These are phyloP conservation scores for Anodontia alba DNA, from an alignment of 2,888 invertebrate genomes.

Conservation along the genomic window DNA sequence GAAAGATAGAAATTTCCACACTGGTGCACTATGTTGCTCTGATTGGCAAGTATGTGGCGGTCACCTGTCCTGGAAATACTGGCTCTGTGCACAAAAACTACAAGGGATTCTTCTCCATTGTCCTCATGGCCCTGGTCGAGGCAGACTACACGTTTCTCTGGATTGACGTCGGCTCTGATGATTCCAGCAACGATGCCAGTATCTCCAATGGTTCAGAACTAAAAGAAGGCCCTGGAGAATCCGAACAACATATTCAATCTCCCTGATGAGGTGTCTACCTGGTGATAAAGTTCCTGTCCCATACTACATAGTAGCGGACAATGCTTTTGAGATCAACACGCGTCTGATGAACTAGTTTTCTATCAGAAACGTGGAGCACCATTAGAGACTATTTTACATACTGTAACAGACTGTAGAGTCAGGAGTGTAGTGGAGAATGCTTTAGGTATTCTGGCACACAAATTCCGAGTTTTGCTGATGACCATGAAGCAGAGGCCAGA, in stretches of 20 bases:
- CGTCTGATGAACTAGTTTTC: conserved; percentile 35
- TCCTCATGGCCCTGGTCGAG: neutral
- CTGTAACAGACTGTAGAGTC: conserved; percentile 37
- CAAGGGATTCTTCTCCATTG: no score
- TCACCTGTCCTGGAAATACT: conserved; percentile 39
- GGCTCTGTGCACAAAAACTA: conserved; percentile 23
- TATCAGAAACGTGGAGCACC: conserved; percentile 27
- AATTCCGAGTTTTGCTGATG: conserved; percentile 20
- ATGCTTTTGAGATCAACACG: conserved; percentile 49
- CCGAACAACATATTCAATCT: neutral
- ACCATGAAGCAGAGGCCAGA: no score
- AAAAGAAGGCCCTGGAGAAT: conserved; percentile 1
- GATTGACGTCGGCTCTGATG: conserved; percentile 25
- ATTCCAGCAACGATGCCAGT: conserved; percentile 7
- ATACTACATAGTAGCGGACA: conserved; percentile 48
- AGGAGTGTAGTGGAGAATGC: conserved; percentile 32
- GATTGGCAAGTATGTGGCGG: conserved; percentile 28
- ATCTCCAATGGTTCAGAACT: conserved; percentile 25
- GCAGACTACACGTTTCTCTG: conserved; percentile 17
- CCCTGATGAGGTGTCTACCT: neutral
- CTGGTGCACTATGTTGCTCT: conserved; percentile 31
- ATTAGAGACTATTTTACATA: conserved; percentile 35
- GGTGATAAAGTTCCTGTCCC: neutral
- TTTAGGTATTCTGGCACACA: conserved; percentile 41
- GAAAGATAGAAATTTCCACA: conserved; percentile 29